phyloP scores from a whole-genome alignment of 2,888 invertebrate species.

The Tenthredo mesomela region DNA sequence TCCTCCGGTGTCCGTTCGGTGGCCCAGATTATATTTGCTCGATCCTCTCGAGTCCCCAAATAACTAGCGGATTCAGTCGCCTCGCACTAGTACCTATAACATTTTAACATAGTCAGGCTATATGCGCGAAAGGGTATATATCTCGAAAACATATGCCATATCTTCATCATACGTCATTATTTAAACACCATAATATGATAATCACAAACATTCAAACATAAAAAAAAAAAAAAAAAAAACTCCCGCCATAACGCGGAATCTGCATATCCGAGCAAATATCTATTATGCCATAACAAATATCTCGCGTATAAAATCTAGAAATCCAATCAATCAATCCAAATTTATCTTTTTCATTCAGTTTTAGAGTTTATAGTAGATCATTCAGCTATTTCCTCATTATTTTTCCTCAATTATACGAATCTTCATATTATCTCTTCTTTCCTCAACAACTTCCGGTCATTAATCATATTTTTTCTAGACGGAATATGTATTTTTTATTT shows the following conservation, averaged over 20 bases:
- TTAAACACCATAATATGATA: neutral
- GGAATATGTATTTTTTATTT: too few species aligned
- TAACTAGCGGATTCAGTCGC: slow-evolving; percentile 73
- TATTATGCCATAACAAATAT: too few species aligned
- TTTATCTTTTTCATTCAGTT: too few species aligned
- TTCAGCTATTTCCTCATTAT: too few species aligned
- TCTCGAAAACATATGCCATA: neutral
- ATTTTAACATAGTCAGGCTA: neutral
- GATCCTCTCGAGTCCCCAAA: slow-evolving; percentile 74
- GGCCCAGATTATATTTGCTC: slow-evolving; percentile 74
- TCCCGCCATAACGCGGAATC: too few species aligned
- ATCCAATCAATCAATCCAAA: too few species aligned
- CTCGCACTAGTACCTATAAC: slow-evolving; percentile 59
- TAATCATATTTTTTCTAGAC: neutral
- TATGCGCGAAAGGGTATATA: neutral
- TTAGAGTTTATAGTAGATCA: too few species aligned
- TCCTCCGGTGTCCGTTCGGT: slow-evolving; percentile 61
- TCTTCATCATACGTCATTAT: neutral
- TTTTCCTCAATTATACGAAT: neutral
- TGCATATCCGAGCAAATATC: neutral
- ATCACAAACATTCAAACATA: neutral
- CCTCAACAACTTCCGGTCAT: neutral
- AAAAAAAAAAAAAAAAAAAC: too few species aligned
- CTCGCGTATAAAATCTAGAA: too few species aligned
- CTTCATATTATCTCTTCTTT: neutral